A percentile compares a stretch with the other conserved stretches of the same genome.
Evolutionary conservation across 1,140 invertebrate species (phyloP).

Genomic region (Octopus bimaculoides): DNA sequence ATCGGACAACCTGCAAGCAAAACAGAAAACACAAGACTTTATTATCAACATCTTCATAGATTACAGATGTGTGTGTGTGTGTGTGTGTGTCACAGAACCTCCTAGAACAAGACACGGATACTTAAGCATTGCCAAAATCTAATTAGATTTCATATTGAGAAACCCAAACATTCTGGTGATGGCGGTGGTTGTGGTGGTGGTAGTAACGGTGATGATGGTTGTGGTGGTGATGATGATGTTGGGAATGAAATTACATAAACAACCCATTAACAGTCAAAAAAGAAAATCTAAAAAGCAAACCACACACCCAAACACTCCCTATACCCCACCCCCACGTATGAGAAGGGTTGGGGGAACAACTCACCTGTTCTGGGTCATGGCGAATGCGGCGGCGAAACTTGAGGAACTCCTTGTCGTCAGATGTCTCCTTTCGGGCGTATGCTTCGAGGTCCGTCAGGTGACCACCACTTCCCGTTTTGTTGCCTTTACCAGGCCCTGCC

Average conservation of each 20-base stretch:
- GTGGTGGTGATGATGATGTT: no score
- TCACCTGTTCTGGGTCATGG: constrained; percentile 54
- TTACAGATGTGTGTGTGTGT: not conserved
- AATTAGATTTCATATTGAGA: no score
- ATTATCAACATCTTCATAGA: not conserved
- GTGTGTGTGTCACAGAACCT: not conserved
- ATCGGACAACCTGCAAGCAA: constrained; percentile 73
- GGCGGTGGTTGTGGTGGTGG: no score
- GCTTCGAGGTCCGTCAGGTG: constrained; percentile 57
- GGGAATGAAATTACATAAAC: no score
- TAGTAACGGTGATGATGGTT: no score
- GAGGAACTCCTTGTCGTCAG: constrained; percentile 65
- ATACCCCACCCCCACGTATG: no score
- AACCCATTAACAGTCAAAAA: no score
- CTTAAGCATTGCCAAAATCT: no score
- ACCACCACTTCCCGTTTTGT: constrained; percentile 24
- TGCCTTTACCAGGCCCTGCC: constrained; percentile 49
- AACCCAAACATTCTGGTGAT: no score
- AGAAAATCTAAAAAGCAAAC: no score
- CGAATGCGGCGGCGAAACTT: constrained; percentile 52
- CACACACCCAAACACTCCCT: no score
- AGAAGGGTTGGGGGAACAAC: not conserved
- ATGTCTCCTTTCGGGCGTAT: constrained; percentile 58
- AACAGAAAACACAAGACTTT: not conserved
- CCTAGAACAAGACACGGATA: no score